Base-by-base conservation (phyloP, 2,888 invertebrate species). In the Apotomis turbidana region DNA sequence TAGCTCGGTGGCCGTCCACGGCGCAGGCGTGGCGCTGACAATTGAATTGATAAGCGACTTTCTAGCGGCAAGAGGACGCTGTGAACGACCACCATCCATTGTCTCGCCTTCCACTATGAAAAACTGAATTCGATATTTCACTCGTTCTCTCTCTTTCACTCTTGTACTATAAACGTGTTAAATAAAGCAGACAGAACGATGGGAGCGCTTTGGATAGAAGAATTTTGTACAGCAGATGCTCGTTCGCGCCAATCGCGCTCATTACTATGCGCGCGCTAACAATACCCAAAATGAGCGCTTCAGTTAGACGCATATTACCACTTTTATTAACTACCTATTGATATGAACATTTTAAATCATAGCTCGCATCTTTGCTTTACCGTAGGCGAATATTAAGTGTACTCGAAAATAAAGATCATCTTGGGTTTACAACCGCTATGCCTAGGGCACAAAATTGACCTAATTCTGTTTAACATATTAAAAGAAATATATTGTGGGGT, bases 41-140 rank as follows among this genome's bases (percentile, higher is more conserved):
- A 91, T 91, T 89, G 91, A 90, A 90, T 90, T 87, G 90, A 91
- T 90, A 91, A 89, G 86, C 82, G 82, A 87, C 90, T 91, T 91
- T 91, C 90, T 90, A 89, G 81, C 51, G 55, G 55, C 66, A 57
- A 41, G 55, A 55, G 66, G 66, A 66, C 55, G 66, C 66, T 64
- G 59, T 58, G 62, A 70, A 58, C 52, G 44, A 59, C 58, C 66
- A 49, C 74, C 64, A 74, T 74, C 74, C 64, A 74, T 74, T 70
- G 70, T 73, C 70, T 74, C 44, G 68, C n/a, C 62, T 49, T 70
- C 49, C 52, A 68, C 68, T 68, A 44, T 54, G 55, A 66, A 66
- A 66, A 66, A 55, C 46, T n/a, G 46, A 44, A 66, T 66, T 46
- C 36, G 55, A 27, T 5, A 12, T 13, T 55, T 41, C 55, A 55